Percentiles rank a stretch among this genome's conserved stretches.
Conservation (phyloP, 2,113 vertebrate genomes). For the Leuciscus idus region DNA sequence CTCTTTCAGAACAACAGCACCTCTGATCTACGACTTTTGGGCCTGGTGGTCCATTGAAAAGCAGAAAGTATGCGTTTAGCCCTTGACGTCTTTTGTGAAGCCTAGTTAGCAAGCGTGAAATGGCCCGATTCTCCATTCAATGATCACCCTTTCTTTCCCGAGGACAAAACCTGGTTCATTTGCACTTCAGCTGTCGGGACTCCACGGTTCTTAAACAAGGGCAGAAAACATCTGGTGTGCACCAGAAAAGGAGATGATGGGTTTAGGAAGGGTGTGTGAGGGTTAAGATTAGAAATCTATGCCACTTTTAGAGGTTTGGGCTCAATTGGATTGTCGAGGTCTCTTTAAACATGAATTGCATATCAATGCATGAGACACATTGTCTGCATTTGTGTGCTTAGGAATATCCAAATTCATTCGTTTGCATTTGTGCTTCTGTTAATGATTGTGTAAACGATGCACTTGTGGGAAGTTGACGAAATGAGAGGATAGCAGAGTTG, state of each 20-base stretch:
- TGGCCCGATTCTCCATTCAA: constrained; percentile 54
- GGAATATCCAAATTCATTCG: neutral
- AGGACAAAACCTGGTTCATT: constrained; percentile 58
- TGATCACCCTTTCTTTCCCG: constrained; percentile 55
- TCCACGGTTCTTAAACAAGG: constrained; percentile 51
- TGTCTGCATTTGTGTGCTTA: neutral
- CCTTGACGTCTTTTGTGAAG: constrained; percentile 57
- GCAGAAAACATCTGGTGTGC: constrained; percentile 59
- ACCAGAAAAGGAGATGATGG: constrained; percentile 51
- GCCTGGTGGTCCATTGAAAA: constrained; percentile 59
- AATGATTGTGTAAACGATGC: neutral
- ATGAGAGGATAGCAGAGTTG: neutral
- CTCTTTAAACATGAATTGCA: constrained; percentile 3
- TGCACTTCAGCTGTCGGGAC: constrained; percentile 57
- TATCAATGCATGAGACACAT: constrained; percentile 17
- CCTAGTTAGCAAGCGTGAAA: constrained; percentile 63
- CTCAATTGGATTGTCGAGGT: constrained; percentile 26
- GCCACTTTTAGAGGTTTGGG: neutral
- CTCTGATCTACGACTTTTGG: constrained; percentile 70
- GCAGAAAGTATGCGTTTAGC: constrained; percentile 47
- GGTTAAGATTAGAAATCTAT: neutral
- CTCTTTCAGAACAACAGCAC: constrained; percentile 70
- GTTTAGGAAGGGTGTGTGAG: constrained; percentile 55
- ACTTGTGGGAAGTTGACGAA: neutral
- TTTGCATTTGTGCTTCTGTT: neutral